Percentiles rank a stretch among this genome's conserved stretches.
phyloP scores from a whole-genome alignment of 2,888 invertebrate genomes.

The Barypeithes pellucidus region DNA sequence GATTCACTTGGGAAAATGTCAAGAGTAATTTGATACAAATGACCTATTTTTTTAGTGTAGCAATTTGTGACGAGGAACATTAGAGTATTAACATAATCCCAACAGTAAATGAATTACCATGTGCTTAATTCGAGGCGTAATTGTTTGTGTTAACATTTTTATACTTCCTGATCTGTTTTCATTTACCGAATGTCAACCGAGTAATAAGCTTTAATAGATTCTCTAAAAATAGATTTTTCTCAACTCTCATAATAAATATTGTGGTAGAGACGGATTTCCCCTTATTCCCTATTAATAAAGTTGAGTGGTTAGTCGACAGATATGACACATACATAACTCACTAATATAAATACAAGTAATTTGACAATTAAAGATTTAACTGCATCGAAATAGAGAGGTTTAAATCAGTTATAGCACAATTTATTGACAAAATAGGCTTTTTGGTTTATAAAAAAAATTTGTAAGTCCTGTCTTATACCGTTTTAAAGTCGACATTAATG shows the following conservation, averaged over 20 bases:
- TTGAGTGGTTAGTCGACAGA: background rate
- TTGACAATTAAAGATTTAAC: background rate
- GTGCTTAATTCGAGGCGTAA: too few species aligned
- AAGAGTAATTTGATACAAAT: too few species aligned
- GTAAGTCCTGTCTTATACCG: background rate
- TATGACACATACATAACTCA: background rate
- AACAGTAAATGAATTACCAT: too few species aligned
- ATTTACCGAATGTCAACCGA: constrained; percentile 6
- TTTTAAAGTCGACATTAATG: background rate
- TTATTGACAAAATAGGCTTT: background rate
- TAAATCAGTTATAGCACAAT: background rate
- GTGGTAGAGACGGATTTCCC: background rate
- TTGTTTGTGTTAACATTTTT: constrained; percentile 8
- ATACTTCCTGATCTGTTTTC: constrained; percentile 17
- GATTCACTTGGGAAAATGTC: too few species aligned
- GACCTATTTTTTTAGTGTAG: too few species aligned
- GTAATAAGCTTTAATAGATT: background rate
- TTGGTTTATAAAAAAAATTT: background rate
- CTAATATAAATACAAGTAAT: background rate
- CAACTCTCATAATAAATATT: background rate
- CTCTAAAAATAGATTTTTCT: constrained; percentile 13
- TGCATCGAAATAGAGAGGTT: background rate
- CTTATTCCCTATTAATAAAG: background rate
- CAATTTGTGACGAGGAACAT: too few species aligned
- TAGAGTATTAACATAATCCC: too few species aligned